phyloP scores from a whole-genome alignment of 2,797 vertebrate genomes.

The Chaenodraco wilsoni region DNA sequence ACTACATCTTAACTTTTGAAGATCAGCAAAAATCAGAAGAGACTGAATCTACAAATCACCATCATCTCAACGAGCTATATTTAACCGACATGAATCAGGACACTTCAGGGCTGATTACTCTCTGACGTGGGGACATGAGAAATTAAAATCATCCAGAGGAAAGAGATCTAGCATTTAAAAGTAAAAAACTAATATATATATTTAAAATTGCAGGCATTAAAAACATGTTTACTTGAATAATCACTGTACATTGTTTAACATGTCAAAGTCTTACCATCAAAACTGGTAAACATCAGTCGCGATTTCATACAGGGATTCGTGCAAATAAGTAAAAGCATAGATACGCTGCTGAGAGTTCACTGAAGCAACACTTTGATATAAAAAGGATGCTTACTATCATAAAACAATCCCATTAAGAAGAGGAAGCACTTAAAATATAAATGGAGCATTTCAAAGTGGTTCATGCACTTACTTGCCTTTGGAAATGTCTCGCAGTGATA shows the following conservation, averaged over 20 bases:
- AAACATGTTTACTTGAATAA: slow-evolving; percentile 30
- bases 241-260: slow-evolving; percentile 60
- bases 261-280: slow-evolving; percentile 57
- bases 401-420: slow-evolving; percentile 25
- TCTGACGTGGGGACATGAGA: slow-evolving; percentile 6
- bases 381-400: slow-evolving; percentile 23
- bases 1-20: neutral
- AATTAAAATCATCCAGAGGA: slow-evolving; percentile 33
- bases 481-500: slow-evolving; percentile 10
- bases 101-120: neutral
- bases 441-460: slow-evolving; percentile 12
- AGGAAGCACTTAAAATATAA: slow-evolving; percentile 24
- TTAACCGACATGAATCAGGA: neutral
- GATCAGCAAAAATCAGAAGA: neutral
- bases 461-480: neutral
- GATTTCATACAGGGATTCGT: slow-evolving; percentile 61
- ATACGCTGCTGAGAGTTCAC: slow-evolving; percentile 32
- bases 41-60: slow-evolving; percentile 9
- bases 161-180: slow-evolving; percentile 21
- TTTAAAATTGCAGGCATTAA: slow-evolving; percentile 39
- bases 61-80: neutral
- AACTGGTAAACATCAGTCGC: slow-evolving; percentile 63
- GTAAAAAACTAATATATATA: slow-evolving; percentile 7
- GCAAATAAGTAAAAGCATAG: slow-evolving; percentile 61
- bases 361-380: slow-evolving; percentile 31